These are phyloP conservation scores for Andricus curvator DNA, from an alignment of 2,888 invertebrate genomes.

Conservation along the genomic window DNA sequence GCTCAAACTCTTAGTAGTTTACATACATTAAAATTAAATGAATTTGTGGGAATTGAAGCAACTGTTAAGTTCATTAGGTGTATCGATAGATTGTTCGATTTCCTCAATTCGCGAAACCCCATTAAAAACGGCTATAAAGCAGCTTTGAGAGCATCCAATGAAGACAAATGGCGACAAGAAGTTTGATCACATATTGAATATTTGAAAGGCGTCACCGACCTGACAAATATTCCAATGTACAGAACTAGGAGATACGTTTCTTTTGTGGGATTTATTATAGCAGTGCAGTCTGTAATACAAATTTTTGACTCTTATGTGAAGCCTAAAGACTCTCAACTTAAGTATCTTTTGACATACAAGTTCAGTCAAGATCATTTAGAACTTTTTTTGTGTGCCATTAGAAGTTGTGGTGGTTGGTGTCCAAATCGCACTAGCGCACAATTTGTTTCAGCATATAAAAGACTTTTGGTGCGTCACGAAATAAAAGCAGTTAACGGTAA, in stretches of 20 bases:
- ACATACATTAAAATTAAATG: too few species aligned
- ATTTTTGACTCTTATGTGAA: slow-evolving; percentile 43
- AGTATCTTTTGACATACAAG: slow-evolving; percentile 49
- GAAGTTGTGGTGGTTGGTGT: slow-evolving; percentile 48
- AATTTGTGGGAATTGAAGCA: slow-evolving; percentile 39
- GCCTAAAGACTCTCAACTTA: slow-evolving; percentile 35
- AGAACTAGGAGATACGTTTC: slow-evolving; percentile 24
- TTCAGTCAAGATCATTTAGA: slow-evolving; percentile 49
- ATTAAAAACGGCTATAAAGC: slow-evolving; percentile 34
- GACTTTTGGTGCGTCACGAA: slow-evolving; percentile 43
- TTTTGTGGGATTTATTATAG: slow-evolving; percentile 40
- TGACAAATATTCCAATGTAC: slow-evolving; percentile 5
- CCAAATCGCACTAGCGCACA: slow-evolving; percentile 44
- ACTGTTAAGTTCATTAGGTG: slow-evolving; percentile 43
- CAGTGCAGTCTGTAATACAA: slow-evolving; percentile 32
- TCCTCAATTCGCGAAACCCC: slow-evolving; percentile 44
- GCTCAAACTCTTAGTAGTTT: slow-evolving; percentile 31
- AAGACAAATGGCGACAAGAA: too few species aligned
- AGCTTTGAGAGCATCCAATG: slow-evolving; percentile 37
- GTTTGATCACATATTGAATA: too few species aligned
- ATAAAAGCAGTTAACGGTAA: too few species aligned
- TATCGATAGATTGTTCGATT: slow-evolving; percentile 44
- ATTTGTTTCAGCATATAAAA: slow-evolving; percentile 43
- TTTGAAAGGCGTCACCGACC: slow-evolving; percentile 8
- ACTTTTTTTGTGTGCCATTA: slow-evolving; percentile 30